Conservation (phyloP, 2,797 vertebrate genomes). For the Liparis tanakae region DNA sequence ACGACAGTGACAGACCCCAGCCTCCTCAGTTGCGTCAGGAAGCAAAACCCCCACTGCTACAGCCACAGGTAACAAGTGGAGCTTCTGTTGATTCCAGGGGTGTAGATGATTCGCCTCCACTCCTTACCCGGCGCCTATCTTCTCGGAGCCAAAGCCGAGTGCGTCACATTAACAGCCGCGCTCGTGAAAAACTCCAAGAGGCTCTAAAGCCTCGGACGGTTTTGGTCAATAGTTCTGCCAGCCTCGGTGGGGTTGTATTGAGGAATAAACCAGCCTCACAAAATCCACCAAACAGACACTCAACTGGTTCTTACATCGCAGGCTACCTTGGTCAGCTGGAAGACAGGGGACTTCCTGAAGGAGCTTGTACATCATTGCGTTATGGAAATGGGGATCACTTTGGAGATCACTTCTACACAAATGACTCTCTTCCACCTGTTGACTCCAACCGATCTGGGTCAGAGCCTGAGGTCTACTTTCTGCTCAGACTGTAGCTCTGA, state of each 20-base stretch:
- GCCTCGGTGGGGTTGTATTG: slow-evolving; percentile 83
- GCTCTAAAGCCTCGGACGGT: slow-evolving; percentile 82
- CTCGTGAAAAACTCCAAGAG: slow-evolving; percentile 93
- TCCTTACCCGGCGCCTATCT: slow-evolving; percentile 90
- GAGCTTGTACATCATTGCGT: slow-evolving; percentile 84
- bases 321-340: slow-evolving; percentile 88
- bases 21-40: slow-evolving; percentile 38
- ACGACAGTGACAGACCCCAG: slow-evolving; percentile 72
- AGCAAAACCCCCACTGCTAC: slow-evolving; percentile 35
- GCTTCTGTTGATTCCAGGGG: slow-evolving; percentile 49
- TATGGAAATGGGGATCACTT: slow-evolving; percentile 80
- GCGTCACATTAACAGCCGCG: slow-evolving; percentile 94
- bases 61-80: slow-evolving; percentile 39
- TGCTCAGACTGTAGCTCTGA: slow-evolving; percentile 89
- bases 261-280: slow-evolving; percentile 84
- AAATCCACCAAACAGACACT: slow-evolving; percentile 88
- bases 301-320: slow-evolving; percentile 94
- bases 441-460: slow-evolving; percentile 80
- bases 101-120: slow-evolving; percentile 82
- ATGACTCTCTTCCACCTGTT: slow-evolving; percentile 76
- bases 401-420: slow-evolving; percentile 78
- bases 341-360: slow-evolving; percentile 90
- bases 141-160: slow-evolving; percentile 97
- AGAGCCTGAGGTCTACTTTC: slow-evolving; percentile 96
- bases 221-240: slow-evolving; percentile 36